Evolutionary conservation across 2,797 vertebrate species (phyloP).

Genomic region (Fundulus diaphanus): DNA sequence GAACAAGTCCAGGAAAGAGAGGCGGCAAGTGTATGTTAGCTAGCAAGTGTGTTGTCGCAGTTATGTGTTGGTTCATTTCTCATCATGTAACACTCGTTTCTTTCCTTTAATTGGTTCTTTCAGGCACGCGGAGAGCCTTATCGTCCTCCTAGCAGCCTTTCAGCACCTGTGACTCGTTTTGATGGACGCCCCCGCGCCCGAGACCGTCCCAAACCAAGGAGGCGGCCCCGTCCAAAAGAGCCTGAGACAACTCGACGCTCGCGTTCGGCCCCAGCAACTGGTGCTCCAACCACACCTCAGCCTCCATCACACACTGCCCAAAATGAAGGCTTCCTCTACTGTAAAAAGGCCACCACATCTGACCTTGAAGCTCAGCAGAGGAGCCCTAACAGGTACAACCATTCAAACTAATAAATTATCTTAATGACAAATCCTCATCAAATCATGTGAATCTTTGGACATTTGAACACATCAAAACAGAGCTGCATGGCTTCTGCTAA

Average conservation of each 20-base stretch:
- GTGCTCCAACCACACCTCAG: slow-evolving; percentile 84
- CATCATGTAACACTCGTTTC: slow-evolving; percentile 9
- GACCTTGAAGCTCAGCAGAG: slow-evolving; percentile 90
- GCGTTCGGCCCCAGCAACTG: slow-evolving; percentile 89
- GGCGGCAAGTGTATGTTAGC: slow-evolving; percentile 79
- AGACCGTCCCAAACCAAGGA: slow-evolving; percentile 89
- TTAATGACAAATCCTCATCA: not conserved
- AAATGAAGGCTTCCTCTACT: slow-evolving; percentile 89
- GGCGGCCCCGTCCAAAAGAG: slow-evolving; percentile 90
- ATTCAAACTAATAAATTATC: not conserved
- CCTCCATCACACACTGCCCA: slow-evolving; percentile 83
- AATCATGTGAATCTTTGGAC: not conserved
- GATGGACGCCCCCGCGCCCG: slow-evolving; percentile 89
- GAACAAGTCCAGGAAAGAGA: slow-evolving; percentile 93
- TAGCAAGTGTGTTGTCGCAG: not conserved
- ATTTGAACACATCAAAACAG: not conserved
- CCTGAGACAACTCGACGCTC: slow-evolving; percentile 86
- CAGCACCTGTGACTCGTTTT: slow-evolving; percentile 87
- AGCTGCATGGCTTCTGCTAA: not conserved
- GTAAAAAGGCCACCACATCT: slow-evolving; percentile 84
- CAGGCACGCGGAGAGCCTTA: slow-evolving; percentile 84
- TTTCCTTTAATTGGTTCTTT: not conserved
- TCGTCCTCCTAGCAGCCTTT: slow-evolving; percentile 85
- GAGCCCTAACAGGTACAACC: slow-evolving; percentile 89
- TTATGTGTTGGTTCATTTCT: not conserved